Conservation (phyloP, 2,113 vertebrate species). For the Neomonachus schauinslandi region DNA sequence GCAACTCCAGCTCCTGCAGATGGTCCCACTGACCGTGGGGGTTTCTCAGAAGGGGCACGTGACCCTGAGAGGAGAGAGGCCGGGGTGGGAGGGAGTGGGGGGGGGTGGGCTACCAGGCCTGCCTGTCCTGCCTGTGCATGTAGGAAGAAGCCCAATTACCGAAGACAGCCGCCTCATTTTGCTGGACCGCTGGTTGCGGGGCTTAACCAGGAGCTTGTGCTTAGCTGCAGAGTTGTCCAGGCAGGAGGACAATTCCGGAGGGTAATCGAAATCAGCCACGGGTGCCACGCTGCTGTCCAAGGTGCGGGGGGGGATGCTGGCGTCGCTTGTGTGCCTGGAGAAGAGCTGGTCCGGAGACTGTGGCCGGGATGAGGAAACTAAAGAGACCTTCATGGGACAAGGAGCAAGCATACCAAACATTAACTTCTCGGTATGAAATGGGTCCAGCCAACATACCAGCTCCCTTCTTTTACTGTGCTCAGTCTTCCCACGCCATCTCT, state of each 20-base stretch:
- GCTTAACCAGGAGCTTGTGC: slow-evolving; percentile 95
- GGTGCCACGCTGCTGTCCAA: slow-evolving; percentile 77
- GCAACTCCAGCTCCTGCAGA: not conserved
- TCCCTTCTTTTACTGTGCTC: not conserved
- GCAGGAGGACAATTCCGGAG: slow-evolving; percentile 88
- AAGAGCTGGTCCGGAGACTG: slow-evolving; percentile 82
- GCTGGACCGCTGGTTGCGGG: slow-evolving; percentile 93
- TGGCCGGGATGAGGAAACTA: slow-evolving; percentile 82
- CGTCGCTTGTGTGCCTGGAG: slow-evolving; percentile 69
- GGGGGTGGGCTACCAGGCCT: not conserved
- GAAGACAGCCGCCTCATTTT: slow-evolving; percentile 86
- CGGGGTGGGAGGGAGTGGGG: accelerated
- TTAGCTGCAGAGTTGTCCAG: slow-evolving; percentile 96
- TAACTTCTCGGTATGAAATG: not conserved
- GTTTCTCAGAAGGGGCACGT: not conserved
- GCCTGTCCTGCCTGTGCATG: not conserved
- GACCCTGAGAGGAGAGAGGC: not conserved
- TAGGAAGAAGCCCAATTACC: slow-evolving; percentile 81
- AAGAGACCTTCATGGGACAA: slow-evolving; percentile 80
- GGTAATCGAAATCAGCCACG: slow-evolving; percentile 88
- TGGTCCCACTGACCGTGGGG: not conserved
- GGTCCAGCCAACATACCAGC: no score
- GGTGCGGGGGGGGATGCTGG: slow-evolving; percentile 53
- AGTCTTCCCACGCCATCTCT: not conserved
- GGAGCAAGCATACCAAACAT: not conserved